phyloP scores from a whole-genome alignment of 2,113 vertebrate genomes.

The Falcunculus frontatus region DNA sequence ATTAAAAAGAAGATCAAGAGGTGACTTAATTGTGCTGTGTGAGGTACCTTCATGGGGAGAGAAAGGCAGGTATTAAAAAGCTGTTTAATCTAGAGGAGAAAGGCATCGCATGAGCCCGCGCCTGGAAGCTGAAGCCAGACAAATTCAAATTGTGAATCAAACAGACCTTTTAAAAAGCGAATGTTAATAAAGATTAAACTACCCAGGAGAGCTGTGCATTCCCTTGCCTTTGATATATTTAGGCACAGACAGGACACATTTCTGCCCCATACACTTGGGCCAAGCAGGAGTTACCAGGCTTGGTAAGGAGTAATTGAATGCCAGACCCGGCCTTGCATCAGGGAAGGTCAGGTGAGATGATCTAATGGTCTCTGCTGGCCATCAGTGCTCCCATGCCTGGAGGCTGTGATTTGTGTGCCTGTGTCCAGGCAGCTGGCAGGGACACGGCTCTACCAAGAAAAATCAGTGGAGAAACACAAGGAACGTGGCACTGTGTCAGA shows the following conservation, averaged over 20 bases:
- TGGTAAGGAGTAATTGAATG: neutral
- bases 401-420: neutral
- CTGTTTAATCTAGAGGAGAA: slow-evolving; percentile 41
- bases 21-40: slow-evolving; percentile 45
- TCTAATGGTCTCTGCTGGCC: neutral
- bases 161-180: neutral
- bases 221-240: slow-evolving; percentile 31
- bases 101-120: neutral
- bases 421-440: neutral
- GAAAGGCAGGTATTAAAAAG: slow-evolving; percentile 26
- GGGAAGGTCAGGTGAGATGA: neutral
- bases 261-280: neutral
- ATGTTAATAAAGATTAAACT: slow-evolving; percentile 49
- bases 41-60: neutral
- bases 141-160: slow-evolving; percentile 46
- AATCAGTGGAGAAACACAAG: neutral
- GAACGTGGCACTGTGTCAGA: neutral
- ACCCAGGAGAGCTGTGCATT: neutral
- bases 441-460: neutral
- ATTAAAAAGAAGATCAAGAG: slow-evolving; percentile 50
- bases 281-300: neutral
- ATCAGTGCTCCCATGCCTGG: neutral
- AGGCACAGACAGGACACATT: neutral
- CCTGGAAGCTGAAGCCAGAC: slow-evolving; percentile 31
- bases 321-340: neutral